phyloP scores from a whole-genome alignment of 1,140 invertebrate species.

The Lordiphosa clarofinis region DNA sequence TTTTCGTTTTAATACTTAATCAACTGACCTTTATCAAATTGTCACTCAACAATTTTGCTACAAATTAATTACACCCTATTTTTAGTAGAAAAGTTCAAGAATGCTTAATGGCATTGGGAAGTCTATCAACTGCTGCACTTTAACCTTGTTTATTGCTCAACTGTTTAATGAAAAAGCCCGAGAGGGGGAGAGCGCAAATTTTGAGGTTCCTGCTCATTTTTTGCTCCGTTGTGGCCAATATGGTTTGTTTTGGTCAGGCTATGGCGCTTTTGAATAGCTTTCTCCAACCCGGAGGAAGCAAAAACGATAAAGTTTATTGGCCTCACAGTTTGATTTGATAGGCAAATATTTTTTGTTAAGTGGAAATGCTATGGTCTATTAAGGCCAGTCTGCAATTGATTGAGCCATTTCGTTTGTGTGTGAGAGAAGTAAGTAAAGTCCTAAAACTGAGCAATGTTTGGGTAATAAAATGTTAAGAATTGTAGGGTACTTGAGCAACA shows the following conservation, averaged over 20 bases:
- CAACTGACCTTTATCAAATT: no score
- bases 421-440: no score
- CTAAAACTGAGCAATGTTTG: no score
- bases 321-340: conserved; percentile 19
- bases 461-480: no score
- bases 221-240: conserved; percentile 35
- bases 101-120: conserved; percentile 6
- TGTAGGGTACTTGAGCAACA: no score
- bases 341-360: no score
- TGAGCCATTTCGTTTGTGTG: no score
- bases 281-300: not conserved
- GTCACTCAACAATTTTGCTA: not conserved
- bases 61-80: not conserved
- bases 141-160: conserved; percentile 11
- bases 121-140: conserved; percentile 7
- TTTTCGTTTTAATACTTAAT: no score
- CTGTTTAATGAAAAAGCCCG: no score
- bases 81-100: no score
- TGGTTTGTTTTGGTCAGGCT: conserved; percentile 18
- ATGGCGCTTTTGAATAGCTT: conserved; percentile 18
- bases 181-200: conserved; percentile 18
- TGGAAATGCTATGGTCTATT: no score
- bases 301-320: conserved; percentile 25
- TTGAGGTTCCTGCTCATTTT: conserved; percentile 32
- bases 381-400: no score